Evolutionary conservation across 2,888 invertebrate species (phyloP), one percentile per base, ranked within the genome.

Genomic region (Andrena flavipes): DNA sequence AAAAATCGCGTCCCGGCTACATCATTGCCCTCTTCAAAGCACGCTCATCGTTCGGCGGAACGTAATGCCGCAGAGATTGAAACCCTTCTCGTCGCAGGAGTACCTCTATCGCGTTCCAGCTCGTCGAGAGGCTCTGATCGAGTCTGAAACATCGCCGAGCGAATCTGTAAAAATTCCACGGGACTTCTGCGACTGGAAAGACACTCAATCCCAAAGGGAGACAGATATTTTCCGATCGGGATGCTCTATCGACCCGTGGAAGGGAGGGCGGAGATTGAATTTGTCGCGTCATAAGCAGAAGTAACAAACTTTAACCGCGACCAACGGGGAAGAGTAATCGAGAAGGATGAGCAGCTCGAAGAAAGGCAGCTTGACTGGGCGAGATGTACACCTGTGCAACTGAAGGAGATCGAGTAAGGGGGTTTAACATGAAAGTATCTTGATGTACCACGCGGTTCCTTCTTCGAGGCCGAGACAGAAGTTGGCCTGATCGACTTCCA

Each of bases 241-340:
- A 71, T 54, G 48, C 71, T 71, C 42, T 30, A 60, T 30, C 65
- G 30, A n/a, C n/a, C n/a, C 20, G 16, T 33, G 13, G 49, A 35
- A 48, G 26, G 42, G 20, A 1, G 10, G 26, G 59, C 33, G 1
- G 42, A 67, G 82, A 89, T 88, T 86, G 85, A 87, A 89, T 91
- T 90, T 89, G 88, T 89, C 84, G 81, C 80, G 74, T 88, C 87
- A 81, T 83, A 71, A 56, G 72, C 67, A 77, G 83, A 84, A 84
- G 87, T 88, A 89, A 85, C 84, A 82, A 90, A 90, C 86, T 90
- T 90, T 85, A 68, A 62, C 77, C 71, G 68, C 82, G 73, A 63
- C 70, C 74, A 80, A 84, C 86, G 85, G 89, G 89, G 88, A 87
- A 90, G 87, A 89, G 88, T 85, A 85, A 79, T 85, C 78, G 75